Evolutionary conservation across 2,888 invertebrate genomes (phyloP).

Genomic region (Eulithis prunata): DNA sequence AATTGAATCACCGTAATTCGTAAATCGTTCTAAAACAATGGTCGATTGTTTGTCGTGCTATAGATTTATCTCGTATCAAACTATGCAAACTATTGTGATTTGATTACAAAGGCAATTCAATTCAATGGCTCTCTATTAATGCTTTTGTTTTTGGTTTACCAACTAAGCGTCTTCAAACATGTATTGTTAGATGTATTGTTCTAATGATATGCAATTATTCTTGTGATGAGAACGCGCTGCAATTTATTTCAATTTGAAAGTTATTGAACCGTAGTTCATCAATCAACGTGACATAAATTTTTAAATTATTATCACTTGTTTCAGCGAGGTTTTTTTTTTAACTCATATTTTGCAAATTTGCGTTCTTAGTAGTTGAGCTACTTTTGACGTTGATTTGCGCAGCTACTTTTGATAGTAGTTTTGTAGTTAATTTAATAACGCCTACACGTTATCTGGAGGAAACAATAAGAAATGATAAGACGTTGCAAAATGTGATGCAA

Average conservation of each 20-base stretch:
- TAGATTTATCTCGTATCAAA: conserved; percentile 35
- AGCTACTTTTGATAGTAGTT: conserved; percentile 5
- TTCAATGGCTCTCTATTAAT: conserved; percentile 40
- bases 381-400: conserved; percentile 4
- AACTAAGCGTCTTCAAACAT: conserved; percentile 30
- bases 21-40: conserved; percentile 36
- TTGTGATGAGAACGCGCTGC: conserved; percentile 42
- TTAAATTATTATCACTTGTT: background rate
- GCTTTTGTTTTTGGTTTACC: conserved; percentile 45
- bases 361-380: background rate
- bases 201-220: conserved; percentile 60
- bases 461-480: conserved; percentile 31
- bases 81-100: conserved; percentile 42
- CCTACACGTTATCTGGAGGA: conserved; percentile 26
- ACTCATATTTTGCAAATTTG: too few relatives aligned
- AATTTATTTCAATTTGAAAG: conserved; percentile 38
- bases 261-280: conserved; percentile 25
- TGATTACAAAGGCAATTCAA: conserved; percentile 44
- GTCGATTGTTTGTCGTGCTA: conserved; percentile 36
- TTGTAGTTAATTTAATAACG: conserved; percentile 14
- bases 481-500: conserved; percentile 27
- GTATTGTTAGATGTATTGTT: conserved; percentile 20
- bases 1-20: conserved; percentile 25
- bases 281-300: conserved; percentile 6
- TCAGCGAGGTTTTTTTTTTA: too few relatives aligned